Percentiles rank a stretch among this genome's conserved stretches.
phyloP scores from a whole-genome alignment of 2,797 vertebrate genomes.

The Acanthurus lineatus region DNA sequence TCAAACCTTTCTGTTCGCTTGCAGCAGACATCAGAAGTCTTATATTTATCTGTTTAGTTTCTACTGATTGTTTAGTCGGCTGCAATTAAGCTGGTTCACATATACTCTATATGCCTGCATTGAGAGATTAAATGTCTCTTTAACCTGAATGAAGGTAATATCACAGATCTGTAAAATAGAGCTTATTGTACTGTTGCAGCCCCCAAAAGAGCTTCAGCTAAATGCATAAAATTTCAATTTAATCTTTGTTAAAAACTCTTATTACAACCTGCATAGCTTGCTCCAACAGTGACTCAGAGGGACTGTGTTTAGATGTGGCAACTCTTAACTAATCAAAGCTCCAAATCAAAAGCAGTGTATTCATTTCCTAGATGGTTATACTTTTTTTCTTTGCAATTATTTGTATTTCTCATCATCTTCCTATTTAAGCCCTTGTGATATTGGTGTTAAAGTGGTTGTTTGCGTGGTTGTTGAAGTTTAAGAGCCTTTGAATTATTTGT shows the following conservation, averaged over 20 bases:
- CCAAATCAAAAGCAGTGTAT: conserved; percentile 7
- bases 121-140: conserved; percentile 34
- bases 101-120: conserved; percentile 12
- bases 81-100: conserved; percentile 35
- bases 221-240: neutral
- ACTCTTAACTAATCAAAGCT: neutral
- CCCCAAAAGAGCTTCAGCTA: conserved; percentile 2
- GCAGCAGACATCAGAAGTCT: neutral
- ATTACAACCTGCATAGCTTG: neutral
- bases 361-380: neutral
- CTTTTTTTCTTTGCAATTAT: neutral
- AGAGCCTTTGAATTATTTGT: conserved; percentile 4
- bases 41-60: neutral
- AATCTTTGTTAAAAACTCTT: neutral
- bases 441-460: conserved; percentile 9
- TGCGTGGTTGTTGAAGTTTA: neutral
- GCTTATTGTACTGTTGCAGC: conserved; percentile 12
- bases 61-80: conserved; percentile 17
- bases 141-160: conserved; percentile 23
- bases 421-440: conserved; percentile 1
- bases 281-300: neutral
- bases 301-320: neutral
- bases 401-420: neutral
- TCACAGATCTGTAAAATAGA: conserved; percentile 4
- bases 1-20: neutral